Conservation (phyloP, 2,113 vertebrate species). For the Petroica traversi region DNA sequence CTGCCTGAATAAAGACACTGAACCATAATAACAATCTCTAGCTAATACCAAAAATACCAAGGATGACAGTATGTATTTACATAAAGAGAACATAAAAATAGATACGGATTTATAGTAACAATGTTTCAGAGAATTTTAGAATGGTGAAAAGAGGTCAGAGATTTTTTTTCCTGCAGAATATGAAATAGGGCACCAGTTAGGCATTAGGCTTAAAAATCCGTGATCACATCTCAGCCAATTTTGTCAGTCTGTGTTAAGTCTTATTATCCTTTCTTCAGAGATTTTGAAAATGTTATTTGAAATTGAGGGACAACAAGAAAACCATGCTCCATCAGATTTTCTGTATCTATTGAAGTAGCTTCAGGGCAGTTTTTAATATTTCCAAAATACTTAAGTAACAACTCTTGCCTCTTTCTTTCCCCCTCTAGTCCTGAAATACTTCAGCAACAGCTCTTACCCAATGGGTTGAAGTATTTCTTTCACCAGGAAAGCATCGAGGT, state of each 20-base stretch:
- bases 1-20: neutral
- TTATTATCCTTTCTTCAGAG: neutral
- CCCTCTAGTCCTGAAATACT: neutral
- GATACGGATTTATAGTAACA: neutral
- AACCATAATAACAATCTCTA: neutral
- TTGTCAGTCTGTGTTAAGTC: neutral
- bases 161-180: neutral
- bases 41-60: neutral
- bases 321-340: neutral
- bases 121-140: neutral
- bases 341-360: neutral
- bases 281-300: neutral
- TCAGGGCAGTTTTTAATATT: neutral
- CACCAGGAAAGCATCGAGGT: neutral
- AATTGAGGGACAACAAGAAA: neutral
- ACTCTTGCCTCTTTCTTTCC: neutral
- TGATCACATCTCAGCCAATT: neutral
- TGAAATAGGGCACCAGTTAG: neutral
- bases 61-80: neutral
- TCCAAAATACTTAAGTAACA: neutral
- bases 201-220: neutral
- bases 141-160: neutral
- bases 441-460: neutral
- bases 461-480: neutral
- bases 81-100: neutral